Evolutionary conservation across 2,113 vertebrate species (phyloP).

Genomic region (Tricholaema leucomelas): DNA sequence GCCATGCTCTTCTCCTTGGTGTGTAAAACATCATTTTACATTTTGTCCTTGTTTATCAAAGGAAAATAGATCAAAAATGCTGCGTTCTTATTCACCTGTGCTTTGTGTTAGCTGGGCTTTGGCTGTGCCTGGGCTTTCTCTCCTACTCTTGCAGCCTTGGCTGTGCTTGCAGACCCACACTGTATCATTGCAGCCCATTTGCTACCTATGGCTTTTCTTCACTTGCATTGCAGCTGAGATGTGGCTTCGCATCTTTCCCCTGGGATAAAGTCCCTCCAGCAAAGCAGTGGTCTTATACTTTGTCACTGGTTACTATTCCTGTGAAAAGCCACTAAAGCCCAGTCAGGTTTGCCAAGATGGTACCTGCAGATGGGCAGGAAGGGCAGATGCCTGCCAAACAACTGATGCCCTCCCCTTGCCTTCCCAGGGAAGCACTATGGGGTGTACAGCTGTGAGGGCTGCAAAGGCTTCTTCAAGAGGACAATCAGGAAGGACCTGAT

Average conservation of each 20-base stretch:
- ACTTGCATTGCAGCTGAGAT: not conserved
- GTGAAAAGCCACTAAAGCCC: not conserved
- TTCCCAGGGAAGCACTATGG: constrained; percentile 95
- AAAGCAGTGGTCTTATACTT: not conserved
- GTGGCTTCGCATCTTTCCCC: not conserved
- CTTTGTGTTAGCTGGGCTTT: not conserved
- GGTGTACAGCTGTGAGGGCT: constrained; percentile 97
- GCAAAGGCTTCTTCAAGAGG: constrained; percentile 98
- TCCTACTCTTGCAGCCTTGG: not conserved
- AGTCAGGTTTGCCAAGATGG: not conserved
- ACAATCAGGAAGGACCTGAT: constrained; percentile 93
- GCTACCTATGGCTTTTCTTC: not conserved
- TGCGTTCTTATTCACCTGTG: not conserved
- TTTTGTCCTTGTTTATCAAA: not conserved
- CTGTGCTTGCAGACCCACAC: not conserved
- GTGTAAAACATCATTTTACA: not conserved
- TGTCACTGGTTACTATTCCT: not conserved
- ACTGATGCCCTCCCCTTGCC: not conserved
- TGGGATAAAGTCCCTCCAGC: not conserved
- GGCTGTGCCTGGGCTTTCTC: not conserved
- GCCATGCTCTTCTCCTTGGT: not conserved
- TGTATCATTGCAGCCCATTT: not conserved
- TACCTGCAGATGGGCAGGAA: not conserved
- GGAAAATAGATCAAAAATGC: not conserved
- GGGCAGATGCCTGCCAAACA: not conserved